Conservation (phyloP, 2,888 invertebrate species). For the Pachydiplax longipennis region DNA sequence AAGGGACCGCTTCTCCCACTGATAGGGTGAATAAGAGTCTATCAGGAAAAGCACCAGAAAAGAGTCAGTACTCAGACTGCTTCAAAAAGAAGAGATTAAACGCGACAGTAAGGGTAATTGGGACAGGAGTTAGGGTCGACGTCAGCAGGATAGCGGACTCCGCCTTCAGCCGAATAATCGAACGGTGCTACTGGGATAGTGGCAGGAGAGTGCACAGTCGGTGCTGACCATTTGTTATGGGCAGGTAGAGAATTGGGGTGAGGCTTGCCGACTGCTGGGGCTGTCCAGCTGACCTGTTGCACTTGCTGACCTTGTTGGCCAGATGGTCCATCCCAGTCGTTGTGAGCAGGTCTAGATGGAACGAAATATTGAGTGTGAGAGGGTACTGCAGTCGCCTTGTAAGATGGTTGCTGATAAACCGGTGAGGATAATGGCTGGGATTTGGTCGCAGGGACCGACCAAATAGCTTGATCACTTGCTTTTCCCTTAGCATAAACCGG, state of each 20-base stretch:
- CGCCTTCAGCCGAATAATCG: background rate
- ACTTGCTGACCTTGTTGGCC: background rate
- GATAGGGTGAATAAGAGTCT: too few relatives aligned
- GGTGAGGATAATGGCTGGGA: too few relatives aligned
- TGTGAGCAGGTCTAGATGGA: background rate
- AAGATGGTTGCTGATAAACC: too few relatives aligned
- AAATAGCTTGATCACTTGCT: background rate
- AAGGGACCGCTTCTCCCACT: too few relatives aligned
- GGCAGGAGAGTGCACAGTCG: background rate
- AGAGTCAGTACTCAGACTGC: too few relatives aligned
- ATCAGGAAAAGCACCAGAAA: too few relatives aligned
- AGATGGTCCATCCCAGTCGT: background rate
- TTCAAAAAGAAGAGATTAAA: too few relatives aligned
- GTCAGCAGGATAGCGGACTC: background rate
- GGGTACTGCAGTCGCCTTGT: too few relatives aligned
- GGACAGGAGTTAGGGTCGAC: slow-evolving; percentile 11
- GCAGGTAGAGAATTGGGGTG: background rate
- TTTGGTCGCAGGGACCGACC: background rate
- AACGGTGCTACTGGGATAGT: background rate
- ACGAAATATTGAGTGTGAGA: background rate
- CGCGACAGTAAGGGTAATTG: slow-evolving; percentile 18
- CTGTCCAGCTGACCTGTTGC: background rate
- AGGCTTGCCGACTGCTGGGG: background rate
- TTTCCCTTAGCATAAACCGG: background rate
- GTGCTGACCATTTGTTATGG: background rate